Percentiles rank a stretch among this genome's conserved stretches.
Conservation (phyloP, 2,797 vertebrate species). For the Eulemur mongoz region DNA sequence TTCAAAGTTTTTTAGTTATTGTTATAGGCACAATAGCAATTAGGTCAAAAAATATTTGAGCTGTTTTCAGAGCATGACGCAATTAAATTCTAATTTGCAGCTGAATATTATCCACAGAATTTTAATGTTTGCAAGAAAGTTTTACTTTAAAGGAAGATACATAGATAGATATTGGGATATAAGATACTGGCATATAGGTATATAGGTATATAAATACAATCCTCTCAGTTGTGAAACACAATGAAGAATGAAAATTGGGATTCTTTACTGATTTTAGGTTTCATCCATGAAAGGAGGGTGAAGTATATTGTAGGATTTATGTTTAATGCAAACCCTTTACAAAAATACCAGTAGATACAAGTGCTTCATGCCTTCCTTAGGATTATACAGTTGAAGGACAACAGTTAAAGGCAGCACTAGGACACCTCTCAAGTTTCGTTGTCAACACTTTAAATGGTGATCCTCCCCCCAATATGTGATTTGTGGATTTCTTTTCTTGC, state of each 20-base stretch:
- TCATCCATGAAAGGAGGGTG: background rate
- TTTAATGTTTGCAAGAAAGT: constrained; percentile 28
- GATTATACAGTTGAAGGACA: background rate
- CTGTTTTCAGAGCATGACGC: constrained; percentile 55
- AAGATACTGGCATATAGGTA: background rate
- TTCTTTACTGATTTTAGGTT: background rate
- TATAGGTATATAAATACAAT: background rate
- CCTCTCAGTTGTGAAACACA: background rate
- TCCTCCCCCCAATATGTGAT: background rate
- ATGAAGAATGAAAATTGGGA: background rate
- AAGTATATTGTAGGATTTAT: background rate
- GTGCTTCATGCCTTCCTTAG: background rate
- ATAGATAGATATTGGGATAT: background rate
- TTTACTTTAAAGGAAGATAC: background rate
- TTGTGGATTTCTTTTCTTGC: background rate
- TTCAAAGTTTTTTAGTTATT: constrained; percentile 25
- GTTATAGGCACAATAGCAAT: constrained; percentile 44
- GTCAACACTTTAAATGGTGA: background rate
- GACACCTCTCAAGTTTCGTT: background rate
- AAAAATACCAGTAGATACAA: background rate
- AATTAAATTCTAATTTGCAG: constrained; percentile 57
- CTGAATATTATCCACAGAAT: constrained; percentile 33
- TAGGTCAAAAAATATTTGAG: constrained; percentile 51
- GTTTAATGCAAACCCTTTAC: background rate
- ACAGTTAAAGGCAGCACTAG: background rate